Conservation (phyloP, 2,797 vertebrate genomes). For the Pangasius krempfi region DNA sequence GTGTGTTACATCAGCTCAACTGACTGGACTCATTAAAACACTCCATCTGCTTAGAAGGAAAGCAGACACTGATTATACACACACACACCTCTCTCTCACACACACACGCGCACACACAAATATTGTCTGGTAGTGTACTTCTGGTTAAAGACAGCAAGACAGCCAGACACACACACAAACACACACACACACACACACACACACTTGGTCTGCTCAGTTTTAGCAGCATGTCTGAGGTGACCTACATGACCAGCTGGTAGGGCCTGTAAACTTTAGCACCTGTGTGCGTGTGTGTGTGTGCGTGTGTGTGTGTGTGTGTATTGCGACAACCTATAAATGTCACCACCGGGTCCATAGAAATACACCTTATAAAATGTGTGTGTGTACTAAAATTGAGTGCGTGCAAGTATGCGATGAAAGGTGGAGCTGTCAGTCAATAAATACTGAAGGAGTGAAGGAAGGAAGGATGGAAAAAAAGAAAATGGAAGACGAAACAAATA, state of each 20-base stretch:
- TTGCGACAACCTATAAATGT: conserved; percentile 2
- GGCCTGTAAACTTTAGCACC: conserved; percentile 30
- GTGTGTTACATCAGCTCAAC: background rate
- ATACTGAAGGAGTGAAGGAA: background rate
- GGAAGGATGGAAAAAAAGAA: background rate
- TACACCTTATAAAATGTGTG: background rate
- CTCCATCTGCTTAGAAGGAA: background rate
- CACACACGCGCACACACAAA: background rate
- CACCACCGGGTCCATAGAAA: background rate
- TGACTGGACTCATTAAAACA: conserved; percentile 13
- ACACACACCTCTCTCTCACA: no score
- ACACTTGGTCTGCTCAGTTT: conserved; percentile 14
- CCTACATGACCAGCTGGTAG: conserved; percentile 13
- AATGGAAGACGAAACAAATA: background rate
- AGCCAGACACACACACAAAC: background rate
- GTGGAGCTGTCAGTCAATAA: background rate
- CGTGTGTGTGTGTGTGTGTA: conserved; percentile 7
- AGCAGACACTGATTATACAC: background rate
- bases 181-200: conserved; percentile 32
- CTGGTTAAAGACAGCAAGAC: no score
- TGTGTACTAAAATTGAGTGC: background rate
- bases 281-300: conserved; percentile 30
- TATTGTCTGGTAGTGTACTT: no score
- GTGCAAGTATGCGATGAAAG: background rate
- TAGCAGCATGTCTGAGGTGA: conserved; percentile 19